These are phyloP conservation scores for Cladorhizidae sp. DNA, from an alignment of 37 sponge, comb jelly and placozoan genomes.

Conservation along the genomic window DNA sequence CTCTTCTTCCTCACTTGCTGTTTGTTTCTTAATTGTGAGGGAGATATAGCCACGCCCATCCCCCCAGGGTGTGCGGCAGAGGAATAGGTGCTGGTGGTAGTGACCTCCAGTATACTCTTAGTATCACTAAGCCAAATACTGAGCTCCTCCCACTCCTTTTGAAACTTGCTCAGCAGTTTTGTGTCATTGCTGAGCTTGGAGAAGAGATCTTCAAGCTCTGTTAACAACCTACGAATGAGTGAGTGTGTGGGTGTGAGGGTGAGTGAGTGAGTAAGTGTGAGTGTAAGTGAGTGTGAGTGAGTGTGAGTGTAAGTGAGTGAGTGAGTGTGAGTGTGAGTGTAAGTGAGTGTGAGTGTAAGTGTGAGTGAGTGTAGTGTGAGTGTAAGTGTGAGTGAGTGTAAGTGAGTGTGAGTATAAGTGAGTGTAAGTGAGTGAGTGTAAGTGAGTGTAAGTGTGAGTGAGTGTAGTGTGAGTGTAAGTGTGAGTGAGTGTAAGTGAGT, in stretches of 20 bases:
- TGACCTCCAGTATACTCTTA: conserved; percentile 24
- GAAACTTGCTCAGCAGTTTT: conserved; percentile 15
- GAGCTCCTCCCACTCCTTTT: conserved; percentile 30
- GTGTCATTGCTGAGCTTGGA: background rate
- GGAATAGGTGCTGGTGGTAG: background rate
- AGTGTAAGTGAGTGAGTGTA: background rate
- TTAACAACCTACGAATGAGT: background rate
- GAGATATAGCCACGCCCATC: background rate
- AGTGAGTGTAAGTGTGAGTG: background rate
- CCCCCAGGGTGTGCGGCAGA: background rate
- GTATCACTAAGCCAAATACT: conserved; percentile 25
- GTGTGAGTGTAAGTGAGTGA: background rate
- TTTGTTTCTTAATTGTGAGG: conserved; percentile 17
- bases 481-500: background rate
- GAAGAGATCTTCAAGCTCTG: background rate
- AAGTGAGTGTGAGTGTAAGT: background rate
- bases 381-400: background rate
- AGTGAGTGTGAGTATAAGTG: no score
- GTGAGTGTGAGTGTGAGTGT: background rate
- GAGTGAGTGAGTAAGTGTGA: background rate
- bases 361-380: background rate
- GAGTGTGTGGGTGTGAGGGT: background rate
- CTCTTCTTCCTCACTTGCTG: conserved; percentile 19
- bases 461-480: background rate
- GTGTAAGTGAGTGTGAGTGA: background rate